Evolutionary conservation across 2,113 vertebrate genomes (phyloP).

Genomic region (Heptranchias perlo): DNA sequence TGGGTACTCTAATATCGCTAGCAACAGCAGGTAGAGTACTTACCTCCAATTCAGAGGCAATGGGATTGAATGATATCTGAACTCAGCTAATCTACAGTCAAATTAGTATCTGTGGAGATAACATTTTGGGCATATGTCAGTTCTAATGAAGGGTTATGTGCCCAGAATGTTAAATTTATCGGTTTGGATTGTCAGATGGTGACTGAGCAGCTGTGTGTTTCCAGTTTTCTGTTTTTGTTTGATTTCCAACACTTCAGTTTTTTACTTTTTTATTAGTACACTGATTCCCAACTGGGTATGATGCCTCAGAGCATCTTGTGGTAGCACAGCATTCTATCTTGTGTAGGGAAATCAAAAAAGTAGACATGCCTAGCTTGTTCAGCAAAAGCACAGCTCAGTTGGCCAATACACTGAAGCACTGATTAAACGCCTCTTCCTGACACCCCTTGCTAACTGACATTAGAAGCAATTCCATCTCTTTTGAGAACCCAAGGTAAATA

Average conservation of each 20-base stretch:
- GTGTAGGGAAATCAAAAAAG: too few species aligned
- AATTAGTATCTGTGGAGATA: neutral
- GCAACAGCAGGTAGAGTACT: neutral
- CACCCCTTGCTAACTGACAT: neutral
- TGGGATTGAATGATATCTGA: neutral
- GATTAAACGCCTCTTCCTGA: too few species aligned
- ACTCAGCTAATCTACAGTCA: neutral
- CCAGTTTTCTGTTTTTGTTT: too few species aligned
- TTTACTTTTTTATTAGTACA: neutral
- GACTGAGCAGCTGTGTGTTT: too few species aligned
- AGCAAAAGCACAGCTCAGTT: too few species aligned
- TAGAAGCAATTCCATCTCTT: too few species aligned
- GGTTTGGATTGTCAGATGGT: too few species aligned
- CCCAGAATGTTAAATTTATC: too few species aligned
- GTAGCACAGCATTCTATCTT: neutral
- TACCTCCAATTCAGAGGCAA: neutral
- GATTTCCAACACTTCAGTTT: too few species aligned
- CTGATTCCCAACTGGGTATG: neutral
- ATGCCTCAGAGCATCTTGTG: neutral
- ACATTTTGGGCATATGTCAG: neutral
- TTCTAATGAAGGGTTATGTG: neutral
- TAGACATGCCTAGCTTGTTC: too few species aligned
- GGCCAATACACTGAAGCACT: too few species aligned
- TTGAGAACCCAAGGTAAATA: neutral
- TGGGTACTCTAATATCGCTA: neutral